phyloP scores from a whole-genome alignment of 2,113 vertebrate species.

The cat (Felis catus) region F.catus_Fca126_mat1.0 CM031416.1:15997501-15998000 shows the following conservation, averaged over 20 bases:
- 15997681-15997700: not conserved
- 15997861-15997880: not conserved
- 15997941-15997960: not conserved
- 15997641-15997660: not conserved
- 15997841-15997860: not conserved
- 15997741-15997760: not conserved
- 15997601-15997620: not conserved
- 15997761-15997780: not conserved
- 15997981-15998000: not conserved
- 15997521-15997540: not conserved
- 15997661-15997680: not conserved
- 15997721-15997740: not conserved
- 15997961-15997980: not conserved
- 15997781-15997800: not conserved
- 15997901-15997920: not conserved
- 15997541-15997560: not conserved
- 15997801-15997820: not conserved
- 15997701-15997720: not conserved
- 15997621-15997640: not conserved
- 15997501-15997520: not conserved
- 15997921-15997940: not conserved
- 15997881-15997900: not conserved
- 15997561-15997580: not conserved
- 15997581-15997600: not conserved
- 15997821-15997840: not conserved